phyloP scores from a whole-genome alignment of 2,888 invertebrate genomes.

The Dioctria linearis region DNA sequence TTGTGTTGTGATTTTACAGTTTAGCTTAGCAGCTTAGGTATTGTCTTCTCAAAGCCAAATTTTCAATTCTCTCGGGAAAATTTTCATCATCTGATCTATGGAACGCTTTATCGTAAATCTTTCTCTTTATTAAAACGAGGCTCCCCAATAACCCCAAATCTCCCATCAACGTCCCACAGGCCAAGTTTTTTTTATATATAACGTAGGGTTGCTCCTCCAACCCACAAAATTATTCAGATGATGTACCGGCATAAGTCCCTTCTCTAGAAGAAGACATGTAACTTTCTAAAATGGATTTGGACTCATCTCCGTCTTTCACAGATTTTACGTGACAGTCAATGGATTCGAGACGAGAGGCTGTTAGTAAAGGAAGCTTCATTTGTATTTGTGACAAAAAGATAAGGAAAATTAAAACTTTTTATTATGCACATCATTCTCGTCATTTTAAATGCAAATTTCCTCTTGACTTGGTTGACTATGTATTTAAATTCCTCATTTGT shows the following conservation, averaged over 20 bases:
- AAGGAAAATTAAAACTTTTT: slow-evolving; percentile 42
- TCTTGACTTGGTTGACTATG: background rate
- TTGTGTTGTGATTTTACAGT: slow-evolving; percentile 26
- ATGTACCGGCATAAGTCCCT: slow-evolving; percentile 3
- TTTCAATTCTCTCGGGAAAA: slow-evolving; percentile 43
- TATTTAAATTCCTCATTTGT: slow-evolving; percentile 2
- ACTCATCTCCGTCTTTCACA: slow-evolving; percentile 6
- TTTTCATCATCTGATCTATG: slow-evolving; percentile 14
- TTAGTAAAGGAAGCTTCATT: slow-evolving; percentile 5
- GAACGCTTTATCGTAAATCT: slow-evolving; percentile 43
- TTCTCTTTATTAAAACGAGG: slow-evolving; percentile 38
- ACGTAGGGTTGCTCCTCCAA: background rate
- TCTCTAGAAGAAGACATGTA: background rate
- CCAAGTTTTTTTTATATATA: background rate
- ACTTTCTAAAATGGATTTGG: slow-evolving; percentile 18
- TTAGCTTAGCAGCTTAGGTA: slow-evolving; percentile 24
- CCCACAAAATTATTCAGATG: slow-evolving; percentile 38
- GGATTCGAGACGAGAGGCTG: background rate
- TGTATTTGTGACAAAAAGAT: slow-evolving; percentile 31
- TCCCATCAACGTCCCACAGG: slow-evolving; percentile 24
- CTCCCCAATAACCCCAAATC: slow-evolving; percentile 22
- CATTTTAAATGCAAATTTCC: slow-evolving; percentile 37
- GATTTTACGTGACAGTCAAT: slow-evolving; percentile 13
- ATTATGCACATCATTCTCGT: slow-evolving; percentile 32
- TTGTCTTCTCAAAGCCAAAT: slow-evolving; percentile 20